These are phyloP conservation scores for Pammene aurita DNA, from an alignment of 2,888 invertebrate genomes.

Conservation along the genomic window DNA sequence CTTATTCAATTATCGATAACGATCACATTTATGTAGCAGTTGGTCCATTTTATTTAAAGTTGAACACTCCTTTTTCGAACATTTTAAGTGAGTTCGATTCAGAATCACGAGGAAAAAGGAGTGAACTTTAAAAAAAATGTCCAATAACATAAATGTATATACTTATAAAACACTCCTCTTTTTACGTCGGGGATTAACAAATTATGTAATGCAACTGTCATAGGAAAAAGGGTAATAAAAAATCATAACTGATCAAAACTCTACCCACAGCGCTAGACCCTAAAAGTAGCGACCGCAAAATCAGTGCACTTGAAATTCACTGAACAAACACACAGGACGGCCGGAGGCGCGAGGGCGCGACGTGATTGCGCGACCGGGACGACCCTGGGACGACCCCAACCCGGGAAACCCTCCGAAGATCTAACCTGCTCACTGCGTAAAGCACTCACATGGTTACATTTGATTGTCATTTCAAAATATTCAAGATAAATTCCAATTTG, in stretches of 20 bases:
- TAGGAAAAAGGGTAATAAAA: too few relatives aligned
- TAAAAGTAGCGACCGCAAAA: conserved; percentile 50
- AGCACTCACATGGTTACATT: background rate
- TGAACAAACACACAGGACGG: conserved; percentile 60
- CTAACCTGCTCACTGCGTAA: background rate
- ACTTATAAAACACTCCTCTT: too few relatives aligned
- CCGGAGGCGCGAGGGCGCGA: conserved; percentile 59
- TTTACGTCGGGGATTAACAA: too few relatives aligned
- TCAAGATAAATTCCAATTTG: conserved; percentile 5
- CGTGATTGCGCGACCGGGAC: conserved; percentile 56
- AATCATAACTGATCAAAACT: conserved; percentile 1
- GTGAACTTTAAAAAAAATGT: too few relatives aligned
- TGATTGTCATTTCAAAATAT: background rate
- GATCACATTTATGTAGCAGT: too few relatives aligned
- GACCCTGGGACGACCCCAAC: conserved; percentile 52
- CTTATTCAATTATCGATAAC: too few relatives aligned
- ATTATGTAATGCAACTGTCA: too few relatives aligned
- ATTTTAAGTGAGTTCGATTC: too few relatives aligned
- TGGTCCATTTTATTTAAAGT: too few relatives aligned
- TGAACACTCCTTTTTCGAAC: too few relatives aligned
- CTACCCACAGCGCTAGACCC: conserved; percentile 16
- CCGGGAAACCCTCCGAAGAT: conserved; percentile 18
- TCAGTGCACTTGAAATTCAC: conserved; percentile 68
- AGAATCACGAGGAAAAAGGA: too few relatives aligned
- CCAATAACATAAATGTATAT: too few relatives aligned